Evolutionary conservation across 1,140 invertebrate genomes (phyloP).

Genomic region (Drosophila bipectinata): DNA sequence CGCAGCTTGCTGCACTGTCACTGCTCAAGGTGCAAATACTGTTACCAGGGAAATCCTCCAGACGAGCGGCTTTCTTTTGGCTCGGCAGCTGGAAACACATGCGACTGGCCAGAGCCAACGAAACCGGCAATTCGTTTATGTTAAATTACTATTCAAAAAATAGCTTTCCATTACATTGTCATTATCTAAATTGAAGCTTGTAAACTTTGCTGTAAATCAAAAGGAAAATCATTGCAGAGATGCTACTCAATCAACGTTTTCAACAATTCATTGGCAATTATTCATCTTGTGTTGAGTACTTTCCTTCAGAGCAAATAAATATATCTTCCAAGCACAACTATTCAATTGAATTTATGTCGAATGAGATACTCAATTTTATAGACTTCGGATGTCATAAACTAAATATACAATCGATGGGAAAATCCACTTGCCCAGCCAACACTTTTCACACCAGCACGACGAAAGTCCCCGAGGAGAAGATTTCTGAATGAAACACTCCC

Average conservation of each 20-base stretch:
- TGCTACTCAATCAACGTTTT: not conserved
- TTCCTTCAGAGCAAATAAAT: too few species aligned
- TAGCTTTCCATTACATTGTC: not conserved
- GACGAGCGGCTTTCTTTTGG: slow-evolving; percentile 18
- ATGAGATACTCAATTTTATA: too few species aligned
- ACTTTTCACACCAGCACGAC: slow-evolving; percentile 31
- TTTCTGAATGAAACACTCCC: slow-evolving; percentile 57
- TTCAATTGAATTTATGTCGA: too few species aligned
- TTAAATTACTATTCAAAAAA: not conserved
- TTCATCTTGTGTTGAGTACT: not conserved
- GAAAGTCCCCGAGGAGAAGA: not conserved
- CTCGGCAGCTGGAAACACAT: not conserved
- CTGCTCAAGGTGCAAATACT: slow-evolving; percentile 1
- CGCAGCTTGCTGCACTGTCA: slow-evolving; percentile 1
- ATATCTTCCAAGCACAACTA: too few species aligned
- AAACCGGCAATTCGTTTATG: not conserved
- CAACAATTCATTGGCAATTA: too few species aligned
- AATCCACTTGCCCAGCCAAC: slow-evolving; percentile 22
- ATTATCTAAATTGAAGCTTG: not conserved
- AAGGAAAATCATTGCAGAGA: not conserved
- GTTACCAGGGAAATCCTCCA: slow-evolving; percentile 6
- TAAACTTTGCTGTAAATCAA: not conserved
- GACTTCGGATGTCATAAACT: too few species aligned
- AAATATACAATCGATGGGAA: slow-evolving; percentile 14
- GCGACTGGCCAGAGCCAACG: not conserved